Conservation (phyloP, 2,113 vertebrate species). For the Campylomormyrus numenius region DNA sequence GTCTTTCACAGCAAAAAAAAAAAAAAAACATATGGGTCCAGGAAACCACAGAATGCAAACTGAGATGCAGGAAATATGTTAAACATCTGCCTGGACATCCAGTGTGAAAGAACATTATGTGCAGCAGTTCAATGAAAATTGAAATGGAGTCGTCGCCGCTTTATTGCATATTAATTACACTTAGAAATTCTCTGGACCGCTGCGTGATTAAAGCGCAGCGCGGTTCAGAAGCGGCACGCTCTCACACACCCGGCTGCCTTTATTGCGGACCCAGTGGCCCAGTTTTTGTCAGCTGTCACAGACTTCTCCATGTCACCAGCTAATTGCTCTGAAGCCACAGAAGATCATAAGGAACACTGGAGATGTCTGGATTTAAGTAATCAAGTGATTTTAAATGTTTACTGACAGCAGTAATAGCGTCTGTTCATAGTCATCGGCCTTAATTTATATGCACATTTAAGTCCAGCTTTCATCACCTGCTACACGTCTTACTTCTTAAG, state of each 20-base stretch:
- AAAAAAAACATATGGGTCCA: background rate
- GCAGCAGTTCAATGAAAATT: conserved; percentile 15
- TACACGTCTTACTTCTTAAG: background rate
- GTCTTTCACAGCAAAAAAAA: background rate
- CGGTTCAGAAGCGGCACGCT: background rate
- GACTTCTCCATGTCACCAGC: background rate
- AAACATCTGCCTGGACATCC: background rate
- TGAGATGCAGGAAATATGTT: background rate
- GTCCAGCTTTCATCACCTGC: background rate
- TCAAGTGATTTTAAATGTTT: background rate
- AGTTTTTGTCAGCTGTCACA: background rate
- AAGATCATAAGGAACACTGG: background rate
- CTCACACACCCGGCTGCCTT: conserved; percentile 22
- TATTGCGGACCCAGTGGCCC: conserved; percentile 19
- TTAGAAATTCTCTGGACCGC: conserved; percentile 5
- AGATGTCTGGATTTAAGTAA: background rate
- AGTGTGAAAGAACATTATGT: background rate
- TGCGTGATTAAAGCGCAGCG: conserved; percentile 11
- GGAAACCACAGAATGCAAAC: background rate
- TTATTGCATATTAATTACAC: conserved; percentile 17
- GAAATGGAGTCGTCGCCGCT: background rate
- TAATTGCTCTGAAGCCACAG: background rate
- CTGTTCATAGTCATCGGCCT: background rate
- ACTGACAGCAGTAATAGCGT: background rate
- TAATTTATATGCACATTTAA: background rate